Base-by-base conservation (phyloP, 2,888 invertebrate species). In the Papilio demoleus region DNA sequence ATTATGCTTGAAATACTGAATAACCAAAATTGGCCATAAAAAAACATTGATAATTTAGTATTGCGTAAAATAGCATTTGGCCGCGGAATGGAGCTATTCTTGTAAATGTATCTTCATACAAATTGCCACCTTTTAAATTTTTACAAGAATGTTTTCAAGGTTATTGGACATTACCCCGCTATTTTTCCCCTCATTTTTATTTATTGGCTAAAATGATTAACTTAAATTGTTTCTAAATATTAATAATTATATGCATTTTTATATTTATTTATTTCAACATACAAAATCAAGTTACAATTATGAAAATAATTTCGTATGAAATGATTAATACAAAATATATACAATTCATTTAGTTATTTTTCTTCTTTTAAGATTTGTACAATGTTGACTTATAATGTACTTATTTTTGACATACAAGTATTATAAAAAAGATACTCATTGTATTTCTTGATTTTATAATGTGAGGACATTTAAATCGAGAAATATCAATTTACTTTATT, bases 41-140 rank as follows among this genome's bases (percentile, higher is more conserved):
- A 38, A 47, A 22, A 22, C 22, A 47, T 22, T 47, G 22, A 22
- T 22, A 22, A 47, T 47, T 47, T 47, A 11, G 22, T 47, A 47
- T 47, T 22, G 47, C 47, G 47, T 47, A 22, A 47, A 22, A n/a
- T 31, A 24, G 27, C 27, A 24, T 12, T 56, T n/a, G 53, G 53
- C 31, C 31, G 11, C 17, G 17, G 31, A 56, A 56, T 14, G 17
- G 11, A 47, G 27, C 27, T 53, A 27, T 27, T 27, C 8, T 42
- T 67, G 61, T 34, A 27, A 31, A 4, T 22, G 22, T 36, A 60
- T 67, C 61, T 67, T 22, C 40, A 67, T 50, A n/a, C 19, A 60
- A 61, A 53, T 31, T 6, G 31, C 4, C 6, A 31, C 31, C 31
- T 31, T 6, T 31, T 6, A 6, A n/a, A n/a, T n/a, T 12, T 59